Evolutionary conservation across 2,888 invertebrate species (phyloP).

Genomic region (Aporophyla nigra): DNA sequence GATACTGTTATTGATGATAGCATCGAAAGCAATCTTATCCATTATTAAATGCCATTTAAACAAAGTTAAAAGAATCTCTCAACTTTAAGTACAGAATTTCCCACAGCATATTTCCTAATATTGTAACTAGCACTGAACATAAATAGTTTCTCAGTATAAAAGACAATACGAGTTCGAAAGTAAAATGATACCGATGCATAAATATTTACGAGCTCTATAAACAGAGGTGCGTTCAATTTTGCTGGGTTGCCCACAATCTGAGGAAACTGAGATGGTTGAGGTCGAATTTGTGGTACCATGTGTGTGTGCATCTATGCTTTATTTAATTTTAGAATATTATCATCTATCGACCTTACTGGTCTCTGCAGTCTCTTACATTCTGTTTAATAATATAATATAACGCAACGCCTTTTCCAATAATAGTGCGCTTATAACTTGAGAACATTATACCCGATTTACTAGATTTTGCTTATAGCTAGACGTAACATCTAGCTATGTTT

Average conservation of each 20-base stretch:
- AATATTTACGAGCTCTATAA: constrained; percentile 83
- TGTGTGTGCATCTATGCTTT: constrained; percentile 30
- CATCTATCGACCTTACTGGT: background rate
- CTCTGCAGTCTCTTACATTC: too few species aligned
- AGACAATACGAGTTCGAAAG: constrained; percentile 73
- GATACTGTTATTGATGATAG: background rate
- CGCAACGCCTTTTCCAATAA: background rate
- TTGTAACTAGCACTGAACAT: constrained; percentile 35
- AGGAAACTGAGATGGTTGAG: constrained; percentile 78
- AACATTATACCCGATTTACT: background rate
- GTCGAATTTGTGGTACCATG: constrained; percentile 48
- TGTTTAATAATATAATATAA: background rate
- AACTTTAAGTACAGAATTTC: constrained; percentile 16
- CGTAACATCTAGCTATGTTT: too few species aligned
- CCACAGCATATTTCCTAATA: constrained; percentile 34
- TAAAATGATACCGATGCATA: constrained; percentile 82
- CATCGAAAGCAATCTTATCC: background rate
- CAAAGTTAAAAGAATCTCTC: background rate
- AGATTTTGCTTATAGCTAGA: background rate
- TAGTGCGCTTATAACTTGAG: background rate
- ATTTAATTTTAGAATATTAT: constrained; percentile 9
- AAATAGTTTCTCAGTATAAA: constrained; percentile 55
- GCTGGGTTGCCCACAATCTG: constrained; percentile 73
- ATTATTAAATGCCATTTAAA: background rate
- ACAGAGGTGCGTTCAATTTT: constrained; percentile 76